Evolutionary conservation across 2,888 invertebrate genomes (phyloP).

Genomic region (Aporophyla nigra): DNA sequence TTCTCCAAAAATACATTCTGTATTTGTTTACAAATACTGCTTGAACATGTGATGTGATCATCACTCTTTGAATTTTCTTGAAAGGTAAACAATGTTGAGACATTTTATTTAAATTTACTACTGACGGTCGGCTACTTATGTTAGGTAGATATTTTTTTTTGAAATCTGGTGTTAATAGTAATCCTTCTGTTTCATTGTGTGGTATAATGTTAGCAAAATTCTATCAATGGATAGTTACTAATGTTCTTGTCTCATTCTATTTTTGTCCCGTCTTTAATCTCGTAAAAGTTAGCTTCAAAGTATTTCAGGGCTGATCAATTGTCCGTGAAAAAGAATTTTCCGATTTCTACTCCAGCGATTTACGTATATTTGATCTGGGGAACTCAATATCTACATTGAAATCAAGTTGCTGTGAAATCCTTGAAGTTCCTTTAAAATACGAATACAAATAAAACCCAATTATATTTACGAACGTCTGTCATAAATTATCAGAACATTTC

Average conservation of each 20-base stretch:
- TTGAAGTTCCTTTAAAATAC: conserved; percentile 16
- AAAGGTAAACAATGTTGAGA: background rate
- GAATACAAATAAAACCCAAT: conserved; percentile 49
- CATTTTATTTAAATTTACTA: background rate
- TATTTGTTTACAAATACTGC: conserved; percentile 19
- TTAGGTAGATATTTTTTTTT: background rate
- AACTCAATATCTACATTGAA: conserved; percentile 47
- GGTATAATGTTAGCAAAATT: background rate
- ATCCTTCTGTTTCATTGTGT: conserved; percentile 4
- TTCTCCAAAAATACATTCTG: conserved; percentile 3
- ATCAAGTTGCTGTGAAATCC: conserved; percentile 24
- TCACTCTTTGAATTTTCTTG: conserved; percentile 34
- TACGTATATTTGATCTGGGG: conserved; percentile 58
- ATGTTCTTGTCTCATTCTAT: conserved; percentile 23
- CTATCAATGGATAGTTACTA: background rate
- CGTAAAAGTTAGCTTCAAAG: conserved; percentile 39
- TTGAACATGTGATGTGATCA: conserved; percentile 7
- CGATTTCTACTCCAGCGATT: conserved; percentile 58
- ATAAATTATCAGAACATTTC: conserved; percentile 73
- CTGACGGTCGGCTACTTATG: background rate
- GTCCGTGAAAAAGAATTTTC: conserved; percentile 66
- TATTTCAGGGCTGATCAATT: conserved; percentile 53
- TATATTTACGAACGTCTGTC: conserved; percentile 57
- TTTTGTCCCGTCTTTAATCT: conserved; percentile 42
- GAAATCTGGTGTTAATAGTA: background rate